These are phyloP conservation scores for Drosophila testacea DNA, from an alignment of 2,888 invertebrate species.

Conservation along the genomic window DNA sequence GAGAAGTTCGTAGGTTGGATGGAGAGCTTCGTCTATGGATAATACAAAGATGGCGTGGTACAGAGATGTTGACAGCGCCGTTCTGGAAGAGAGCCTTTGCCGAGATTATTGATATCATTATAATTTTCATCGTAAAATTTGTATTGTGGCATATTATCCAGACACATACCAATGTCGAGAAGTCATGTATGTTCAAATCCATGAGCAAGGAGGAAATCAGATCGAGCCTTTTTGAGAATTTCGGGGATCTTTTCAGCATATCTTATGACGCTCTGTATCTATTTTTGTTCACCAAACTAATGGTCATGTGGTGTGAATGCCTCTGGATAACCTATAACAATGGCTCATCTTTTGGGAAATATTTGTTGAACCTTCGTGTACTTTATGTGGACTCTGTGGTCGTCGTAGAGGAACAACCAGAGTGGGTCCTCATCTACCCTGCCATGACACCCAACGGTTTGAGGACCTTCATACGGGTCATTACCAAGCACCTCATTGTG, in stretches of 20 bases:
- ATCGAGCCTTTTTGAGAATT: background rate
- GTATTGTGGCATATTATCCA: slow-evolving; percentile 86
- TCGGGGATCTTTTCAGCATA: slow-evolving; percentile 82
- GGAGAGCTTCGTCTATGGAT: slow-evolving; percentile 54
- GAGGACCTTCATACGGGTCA: slow-evolving; percentile 90
- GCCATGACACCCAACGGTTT: slow-evolving; percentile 89
- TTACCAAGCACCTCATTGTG: slow-evolving; percentile 94
- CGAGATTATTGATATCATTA: slow-evolving; percentile 93
- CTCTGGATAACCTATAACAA: slow-evolving; percentile 76
- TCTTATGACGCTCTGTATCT: slow-evolving; percentile 92
- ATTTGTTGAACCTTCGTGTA: slow-evolving; percentile 92
- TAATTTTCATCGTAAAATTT: slow-evolving; percentile 86
- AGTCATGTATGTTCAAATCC: background rate
- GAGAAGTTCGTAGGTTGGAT: slow-evolving; percentile 27
- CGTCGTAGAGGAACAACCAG: slow-evolving; percentile 85
- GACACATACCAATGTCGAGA: background rate
- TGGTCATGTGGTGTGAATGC: slow-evolving; percentile 94
- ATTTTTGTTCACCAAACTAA: slow-evolving; percentile 90
- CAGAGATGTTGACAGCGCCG: slow-evolving; percentile 92
- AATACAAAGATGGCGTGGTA: slow-evolving; percentile 86
- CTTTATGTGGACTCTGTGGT: slow-evolving; percentile 91
- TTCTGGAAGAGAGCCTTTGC: slow-evolving; percentile 94
- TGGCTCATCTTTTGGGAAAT: slow-evolving; percentile 95
- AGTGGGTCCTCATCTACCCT: slow-evolving; percentile 88
- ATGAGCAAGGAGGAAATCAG: background rate